These are phyloP conservation scores for Busseola fusca DNA, from an alignment of 2,888 invertebrate genomes.

Conservation along the genomic window DNA sequence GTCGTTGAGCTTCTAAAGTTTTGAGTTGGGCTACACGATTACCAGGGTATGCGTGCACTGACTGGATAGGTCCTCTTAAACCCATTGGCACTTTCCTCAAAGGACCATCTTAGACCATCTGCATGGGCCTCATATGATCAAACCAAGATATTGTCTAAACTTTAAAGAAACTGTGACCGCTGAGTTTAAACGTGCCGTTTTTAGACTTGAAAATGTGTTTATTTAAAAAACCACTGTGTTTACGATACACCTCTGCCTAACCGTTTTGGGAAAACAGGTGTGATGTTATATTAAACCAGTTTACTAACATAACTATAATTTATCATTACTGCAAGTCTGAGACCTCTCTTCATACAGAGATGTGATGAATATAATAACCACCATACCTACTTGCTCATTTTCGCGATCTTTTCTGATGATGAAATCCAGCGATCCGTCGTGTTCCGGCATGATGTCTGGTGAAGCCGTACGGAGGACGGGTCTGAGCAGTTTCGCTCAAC, in stretches of 20 bases:
- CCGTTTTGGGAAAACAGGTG: background rate
- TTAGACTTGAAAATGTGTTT: background rate
- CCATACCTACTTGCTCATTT: background rate
- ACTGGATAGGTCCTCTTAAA: background rate
- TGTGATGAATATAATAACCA: background rate
- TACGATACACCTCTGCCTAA: background rate
- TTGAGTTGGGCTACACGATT: background rate
- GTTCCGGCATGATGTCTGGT: too few species aligned
- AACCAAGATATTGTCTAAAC: background rate
- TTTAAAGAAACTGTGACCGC: background rate
- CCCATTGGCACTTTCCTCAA: too few species aligned
- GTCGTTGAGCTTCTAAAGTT: background rate
- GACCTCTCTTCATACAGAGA: background rate
- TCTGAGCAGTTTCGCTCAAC: too few species aligned
- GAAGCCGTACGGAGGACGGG: too few species aligned
- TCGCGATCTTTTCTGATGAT: constrained; percentile 5
- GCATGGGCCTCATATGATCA: background rate
- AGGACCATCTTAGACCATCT: background rate
- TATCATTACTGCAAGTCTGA: background rate
- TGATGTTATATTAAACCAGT: background rate
- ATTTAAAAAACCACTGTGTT: background rate
- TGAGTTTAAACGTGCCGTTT: background rate
- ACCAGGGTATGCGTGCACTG: background rate
- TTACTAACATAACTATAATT: background rate
- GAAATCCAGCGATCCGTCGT: too few species aligned